Evolutionary conservation across 2,888 invertebrate species (phyloP), one percentile per base, ranked within the genome.

Genomic region (Tillus elongatus): DNA sequence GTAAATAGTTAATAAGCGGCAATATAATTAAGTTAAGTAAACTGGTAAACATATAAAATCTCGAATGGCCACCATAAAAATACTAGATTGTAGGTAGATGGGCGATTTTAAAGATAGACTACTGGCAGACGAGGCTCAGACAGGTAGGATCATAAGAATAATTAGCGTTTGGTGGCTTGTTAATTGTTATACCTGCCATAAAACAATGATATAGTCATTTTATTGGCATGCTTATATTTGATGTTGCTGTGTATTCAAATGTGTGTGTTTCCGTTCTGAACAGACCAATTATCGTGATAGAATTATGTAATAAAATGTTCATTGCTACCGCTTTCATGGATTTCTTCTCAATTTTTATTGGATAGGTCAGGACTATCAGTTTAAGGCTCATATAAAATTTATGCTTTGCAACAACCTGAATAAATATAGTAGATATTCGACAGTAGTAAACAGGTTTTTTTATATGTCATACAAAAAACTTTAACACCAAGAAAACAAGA

Each of bases 11-110:
- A 58, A 56, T 56, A 57, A 52, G 40, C 38, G 39, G 51, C 54
- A 52, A 59, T 61, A 60, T 61, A 60, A 61, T 61, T 61, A 57
- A 59, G 53, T 56, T 54, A 60, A 60, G 61, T 60, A 58, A 59
- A 61, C 57, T 57, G 53, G 60, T 58, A 61, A 62, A 61, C 61
- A 60, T 60, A 61, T 60, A 59, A 63, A 61, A 59, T 49, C 48
- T 48, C 47, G 51, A 60, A 60, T 58, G 51, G 53, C 54, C 50
- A 43, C 50, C 56, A 54, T 59, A 58, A 60, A 57, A 58, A 54
- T 54, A 44, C 42, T 49, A 49, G 45, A 43, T 33, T n/a, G 35
- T 34, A 34, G 26, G 39, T 28, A 36, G 33, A 35, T 40, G 47
- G 36, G 41, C 43, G 34, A 43, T 46, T 49, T 44, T 44, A 44